Percentiles rank a stretch among this genome's conserved stretches.
These are phyloP conservation scores for Hyperoplus immaculatus DNA, from an alignment of 2,797 vertebrate genomes.

Conservation along the genomic window DNA sequence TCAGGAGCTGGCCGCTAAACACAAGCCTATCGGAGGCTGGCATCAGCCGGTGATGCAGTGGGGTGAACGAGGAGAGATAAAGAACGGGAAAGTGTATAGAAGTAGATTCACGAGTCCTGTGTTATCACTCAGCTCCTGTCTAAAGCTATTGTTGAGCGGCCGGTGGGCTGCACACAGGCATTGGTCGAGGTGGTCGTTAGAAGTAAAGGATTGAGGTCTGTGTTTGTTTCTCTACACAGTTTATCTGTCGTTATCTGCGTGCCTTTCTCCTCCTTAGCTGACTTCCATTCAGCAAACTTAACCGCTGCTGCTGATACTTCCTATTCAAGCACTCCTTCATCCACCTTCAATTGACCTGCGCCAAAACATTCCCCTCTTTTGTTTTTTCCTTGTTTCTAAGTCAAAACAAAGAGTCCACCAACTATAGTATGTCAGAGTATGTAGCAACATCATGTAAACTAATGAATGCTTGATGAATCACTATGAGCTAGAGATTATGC, in stretches of 20 bases:
- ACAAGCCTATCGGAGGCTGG: slow-evolving; percentile 58
- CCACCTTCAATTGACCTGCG: slow-evolving; percentile 58
- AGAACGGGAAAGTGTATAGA: slow-evolving; percentile 37
- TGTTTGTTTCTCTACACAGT: slow-evolving; percentile 56
- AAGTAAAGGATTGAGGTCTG: slow-evolving; percentile 60
- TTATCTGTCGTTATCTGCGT: slow-evolving; percentile 71
- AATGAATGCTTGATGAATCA: neutral
- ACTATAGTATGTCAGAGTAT: neutral
- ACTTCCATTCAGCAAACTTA: slow-evolving; percentile 80
- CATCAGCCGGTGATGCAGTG: slow-evolving; percentile 28
- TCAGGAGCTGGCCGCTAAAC: slow-evolving; percentile 35
- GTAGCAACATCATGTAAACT: neutral
- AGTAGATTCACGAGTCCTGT: slow-evolving; percentile 16
- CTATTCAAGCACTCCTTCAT: slow-evolving; percentile 40
- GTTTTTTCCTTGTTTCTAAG: slow-evolving; percentile 1
- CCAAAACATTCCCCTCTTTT: neutral
- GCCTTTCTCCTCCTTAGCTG: slow-evolving; percentile 58
- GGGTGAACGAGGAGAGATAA: slow-evolving; percentile 45
- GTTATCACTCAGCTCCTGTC: slow-evolving; percentile 51
- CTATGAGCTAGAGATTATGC: neutral
- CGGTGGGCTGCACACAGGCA: slow-evolving; percentile 36
- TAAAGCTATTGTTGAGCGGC: slow-evolving; percentile 40
- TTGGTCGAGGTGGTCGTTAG: slow-evolving; percentile 58
- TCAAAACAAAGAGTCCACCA: neutral
- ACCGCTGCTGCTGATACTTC: slow-evolving; percentile 65